Evolutionary conservation across 2,888 invertebrate genomes (phyloP), one percentile per base, ranked within the genome.

Genomic region (Pammene aurita): DNA sequence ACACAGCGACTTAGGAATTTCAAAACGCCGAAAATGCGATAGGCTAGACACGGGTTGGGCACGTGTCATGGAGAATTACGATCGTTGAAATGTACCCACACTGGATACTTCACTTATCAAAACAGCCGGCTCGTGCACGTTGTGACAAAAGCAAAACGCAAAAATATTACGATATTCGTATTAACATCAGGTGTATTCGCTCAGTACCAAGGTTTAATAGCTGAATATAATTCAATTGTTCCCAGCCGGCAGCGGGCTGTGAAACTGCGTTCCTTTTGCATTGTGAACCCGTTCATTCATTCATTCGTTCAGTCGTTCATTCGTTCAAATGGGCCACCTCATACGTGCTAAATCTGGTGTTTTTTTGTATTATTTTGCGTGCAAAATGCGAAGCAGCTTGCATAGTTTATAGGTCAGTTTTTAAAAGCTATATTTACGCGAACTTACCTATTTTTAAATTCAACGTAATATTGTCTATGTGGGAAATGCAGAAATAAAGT

Each of bases 161-260:
- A 52, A n/a, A 65, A 48, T 44, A 50, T 58, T 41, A 66, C 57
- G 42, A 41, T 66, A 57, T 48, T 41, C 18, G 10, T 41, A 71
- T 63, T 69, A 63, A 71, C 50, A 71, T 63, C 48, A 61, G 62
- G 66, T 73, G 48, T 54, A 70, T 64, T 48, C 64, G 62, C 46
- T 18, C 65, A 65, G 54, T 26, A 50, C 56, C 35, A 35, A 57
- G 70, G 67, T 70, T 67, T 71, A 72, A 72, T 73, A 72, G 70
- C 70, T 70, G 71, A 67, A 67, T 60, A 86, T 89, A 88, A 90
- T 89, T 86, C 86, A 88, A 90, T 90, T 86, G 89, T 87, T 86
- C 85, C 84, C 77, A 83, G 75, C 66, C 79, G 83, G 84, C 68
- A 52, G 64, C 84, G 86, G 84, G 81, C 84, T 84, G 84, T 82